A percentile compares a stretch with the other conserved stretches of the same genome.
Conservation (phyloP, 30 jellyfish, hydroid and myxozoan genomes). For the Aurelia sp. region DNA sequence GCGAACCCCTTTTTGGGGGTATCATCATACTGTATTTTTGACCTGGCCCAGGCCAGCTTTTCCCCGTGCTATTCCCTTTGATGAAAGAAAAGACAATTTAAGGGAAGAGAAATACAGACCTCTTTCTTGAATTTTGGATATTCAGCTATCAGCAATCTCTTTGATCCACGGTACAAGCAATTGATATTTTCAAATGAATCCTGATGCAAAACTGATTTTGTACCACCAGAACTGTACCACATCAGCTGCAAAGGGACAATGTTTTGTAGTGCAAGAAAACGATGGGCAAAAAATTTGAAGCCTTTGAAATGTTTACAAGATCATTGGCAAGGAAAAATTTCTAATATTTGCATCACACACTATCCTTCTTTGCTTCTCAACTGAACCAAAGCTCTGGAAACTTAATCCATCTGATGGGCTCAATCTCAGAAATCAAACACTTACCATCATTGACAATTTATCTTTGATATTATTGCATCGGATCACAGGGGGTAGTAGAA, state of each 20-base stretch:
- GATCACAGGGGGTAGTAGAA: constrained; percentile 78
- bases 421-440: neutral
- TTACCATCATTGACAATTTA: constrained; percentile 61
- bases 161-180: constrained; percentile 89
- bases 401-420: too few relatives aligned
- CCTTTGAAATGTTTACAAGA: too few relatives aligned
- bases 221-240: constrained; percentile 99
- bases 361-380: too few relatives aligned
- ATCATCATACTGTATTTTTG: too few relatives aligned
- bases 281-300: neutral
- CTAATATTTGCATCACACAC: too few relatives aligned
- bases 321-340: too few relatives aligned
- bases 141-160: constrained; percentile 74
- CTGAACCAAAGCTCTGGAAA: too few relatives aligned
- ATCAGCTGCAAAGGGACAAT: constrained; percentile 64
- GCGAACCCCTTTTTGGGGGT: too few relatives aligned
- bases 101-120: constrained; percentile 23
- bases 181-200: constrained; percentile 92
- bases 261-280: neutral
- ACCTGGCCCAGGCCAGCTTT: too few relatives aligned
- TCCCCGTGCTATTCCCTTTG: too few relatives aligned
- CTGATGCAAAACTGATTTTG: constrained; percentile 92
- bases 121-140: constrained; percentile 71
- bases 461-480: constrained; percentile 67
- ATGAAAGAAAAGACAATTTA: too few relatives aligned